phyloP scores from a whole-genome alignment of 2,888 invertebrate species.

The Linnaemya vulpina region DNA sequence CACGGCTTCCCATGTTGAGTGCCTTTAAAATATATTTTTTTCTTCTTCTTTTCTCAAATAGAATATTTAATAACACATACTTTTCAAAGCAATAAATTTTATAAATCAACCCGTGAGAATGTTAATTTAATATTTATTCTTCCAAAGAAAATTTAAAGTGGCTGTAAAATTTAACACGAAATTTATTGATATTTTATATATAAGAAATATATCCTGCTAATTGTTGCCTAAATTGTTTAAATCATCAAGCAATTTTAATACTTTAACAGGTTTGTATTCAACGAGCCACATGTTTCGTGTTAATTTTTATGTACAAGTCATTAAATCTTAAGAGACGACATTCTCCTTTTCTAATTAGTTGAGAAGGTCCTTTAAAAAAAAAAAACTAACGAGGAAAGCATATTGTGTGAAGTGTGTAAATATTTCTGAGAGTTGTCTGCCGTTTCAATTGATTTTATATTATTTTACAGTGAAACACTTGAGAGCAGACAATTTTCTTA shows the following conservation, averaged over 20 bases:
- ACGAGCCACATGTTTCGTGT: conserved; percentile 47
- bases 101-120: conserved; percentile 8
- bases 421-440: not conserved
- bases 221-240: conserved; percentile 47
- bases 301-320: conserved; percentile 28
- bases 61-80: conserved; percentile 16
- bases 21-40: not conserved
- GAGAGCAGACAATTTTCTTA: not conserved
- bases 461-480: conserved; percentile 27
- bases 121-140: conserved; percentile 26
- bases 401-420: no score
- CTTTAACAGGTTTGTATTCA: conserved; percentile 18
- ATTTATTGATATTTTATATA: conserved; percentile 1
- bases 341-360: conserved; percentile 24
- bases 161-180: conserved; percentile 29
- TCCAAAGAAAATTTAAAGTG: not conserved
- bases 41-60: conserved; percentile 14
- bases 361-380: conserved; percentile 14
- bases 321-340: conserved; percentile 24
- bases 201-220: conserved; percentile 49
- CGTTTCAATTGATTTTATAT: not conserved
- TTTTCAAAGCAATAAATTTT: not conserved
- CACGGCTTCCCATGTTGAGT: conserved; percentile 49
- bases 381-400: not conserved
- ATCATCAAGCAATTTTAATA: conserved; percentile 35